Conservation (phyloP, 2,113 vertebrate genomes). For the Triplophysa siluroides region DNA sequence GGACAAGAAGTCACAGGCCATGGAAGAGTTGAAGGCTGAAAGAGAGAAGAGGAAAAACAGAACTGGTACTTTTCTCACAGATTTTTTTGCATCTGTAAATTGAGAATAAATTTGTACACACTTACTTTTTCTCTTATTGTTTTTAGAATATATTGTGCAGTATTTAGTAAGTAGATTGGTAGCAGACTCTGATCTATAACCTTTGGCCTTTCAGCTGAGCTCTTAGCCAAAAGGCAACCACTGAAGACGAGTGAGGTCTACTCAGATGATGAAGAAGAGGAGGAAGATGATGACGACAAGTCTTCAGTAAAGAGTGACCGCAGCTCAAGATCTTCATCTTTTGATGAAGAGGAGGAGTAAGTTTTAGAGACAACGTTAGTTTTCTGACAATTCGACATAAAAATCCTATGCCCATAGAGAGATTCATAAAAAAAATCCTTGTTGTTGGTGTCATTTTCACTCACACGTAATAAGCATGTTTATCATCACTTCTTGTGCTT, state of each 20-base stretch:
- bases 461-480: not conserved
- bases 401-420: too few relatives aligned
- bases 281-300: conserved; percentile 97
- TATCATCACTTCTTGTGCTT: not conserved
- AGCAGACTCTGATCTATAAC: not conserved
- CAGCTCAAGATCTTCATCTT: conserved; percentile 91
- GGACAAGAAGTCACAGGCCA: conserved; percentile 98
- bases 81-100: not conserved
- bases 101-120: not conserved
- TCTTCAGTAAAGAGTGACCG: conserved; percentile 96
- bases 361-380: conserved; percentile 55
- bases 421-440: too few relatives aligned
- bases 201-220: conserved; percentile 80
- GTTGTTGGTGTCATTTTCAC: too few relatives aligned
- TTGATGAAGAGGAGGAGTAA: conserved; percentile 92
- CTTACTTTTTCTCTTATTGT: too few relatives aligned
- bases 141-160: too few relatives aligned
- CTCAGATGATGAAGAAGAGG: conserved; percentile 96
- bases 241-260: conserved; percentile 98
- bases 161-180: not conserved
- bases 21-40: conserved; percentile 97
- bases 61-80: conserved; percentile 73
- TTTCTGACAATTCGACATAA: not conserved
- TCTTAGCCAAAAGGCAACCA: conserved; percentile 93
- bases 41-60: conserved; percentile 97